Conservation (phyloP, 2,888 invertebrate species). For the Pseudococcus longispinus region DNA sequence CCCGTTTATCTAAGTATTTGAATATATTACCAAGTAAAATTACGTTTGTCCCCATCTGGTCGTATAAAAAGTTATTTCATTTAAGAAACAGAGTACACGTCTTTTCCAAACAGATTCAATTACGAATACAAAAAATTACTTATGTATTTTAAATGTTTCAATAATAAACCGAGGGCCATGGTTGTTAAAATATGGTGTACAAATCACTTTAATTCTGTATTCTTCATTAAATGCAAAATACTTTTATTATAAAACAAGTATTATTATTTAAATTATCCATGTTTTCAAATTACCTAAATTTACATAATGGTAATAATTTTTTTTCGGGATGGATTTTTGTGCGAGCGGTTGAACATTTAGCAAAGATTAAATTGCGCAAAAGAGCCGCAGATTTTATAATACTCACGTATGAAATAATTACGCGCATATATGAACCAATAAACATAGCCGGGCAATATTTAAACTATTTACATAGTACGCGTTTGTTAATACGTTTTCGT, state of each 20-base stretch:
- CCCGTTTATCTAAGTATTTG: constrained; percentile 1
- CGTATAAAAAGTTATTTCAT: constrained; percentile 24
- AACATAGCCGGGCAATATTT: constrained; percentile 10
- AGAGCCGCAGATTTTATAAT: constrained; percentile 7
- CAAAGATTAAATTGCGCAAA: constrained; percentile 19
- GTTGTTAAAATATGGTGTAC: constrained; percentile 39
- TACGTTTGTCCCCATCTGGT: constrained; percentile 41
- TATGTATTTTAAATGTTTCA: constrained; percentile 42
- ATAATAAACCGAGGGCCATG: constrained; percentile 16
- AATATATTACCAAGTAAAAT: constrained; percentile 45
- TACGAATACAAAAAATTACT: constrained; percentile 37
- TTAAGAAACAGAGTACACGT: not conserved
- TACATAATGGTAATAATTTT: constrained; percentile 40
- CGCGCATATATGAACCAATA: constrained; percentile 24
- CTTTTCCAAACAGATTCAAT: constrained; percentile 39
- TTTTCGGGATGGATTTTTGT: constrained; percentile 34
- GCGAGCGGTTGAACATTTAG: not conserved
- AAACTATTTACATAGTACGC: constrained; percentile 16
- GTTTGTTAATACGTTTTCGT: constrained; percentile 25
- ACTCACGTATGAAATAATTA: constrained; percentile 40
- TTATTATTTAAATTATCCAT: constrained; percentile 42
- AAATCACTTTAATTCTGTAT: constrained; percentile 38
- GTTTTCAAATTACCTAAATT: constrained; percentile 40
- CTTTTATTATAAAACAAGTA: constrained; percentile 22
- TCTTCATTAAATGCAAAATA: constrained; percentile 44